phyloP scores from a whole-genome alignment of 2,888 invertebrate species.

The Physocephala rufipes region DNA sequence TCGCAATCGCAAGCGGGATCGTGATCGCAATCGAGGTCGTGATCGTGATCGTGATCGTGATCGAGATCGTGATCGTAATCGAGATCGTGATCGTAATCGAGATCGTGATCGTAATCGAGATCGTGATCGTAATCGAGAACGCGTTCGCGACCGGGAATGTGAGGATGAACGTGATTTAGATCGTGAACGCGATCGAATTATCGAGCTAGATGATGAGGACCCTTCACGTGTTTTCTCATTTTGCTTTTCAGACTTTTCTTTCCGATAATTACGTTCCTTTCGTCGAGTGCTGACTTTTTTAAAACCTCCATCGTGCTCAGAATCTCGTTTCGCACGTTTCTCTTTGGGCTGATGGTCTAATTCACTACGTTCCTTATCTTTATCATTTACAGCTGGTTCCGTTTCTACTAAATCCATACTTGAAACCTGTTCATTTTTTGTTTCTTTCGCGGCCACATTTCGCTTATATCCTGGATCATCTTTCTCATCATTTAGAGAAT shows the following conservation, averaged over 20 bases:
- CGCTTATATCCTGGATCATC: no score
- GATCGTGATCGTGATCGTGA: slow-evolving; percentile 33
- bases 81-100: slow-evolving; percentile 41
- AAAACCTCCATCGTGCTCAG: slow-evolving; percentile 71
- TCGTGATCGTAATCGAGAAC: slow-evolving; percentile 39
- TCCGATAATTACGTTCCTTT: slow-evolving; percentile 81
- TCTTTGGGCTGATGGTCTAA: slow-evolving; percentile 37
- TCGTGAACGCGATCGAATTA: slow-evolving; percentile 49
- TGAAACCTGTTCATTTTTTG: slow-evolving; percentile 32
- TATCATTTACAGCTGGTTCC: slow-evolving; percentile 78
- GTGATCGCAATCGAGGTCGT: slow-evolving; percentile 34
- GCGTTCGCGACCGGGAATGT: slow-evolving; percentile 34
- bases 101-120: slow-evolving; percentile 33
- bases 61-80: slow-evolving; percentile 23
- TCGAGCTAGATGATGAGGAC: slow-evolving; percentile 32
- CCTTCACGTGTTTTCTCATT: slow-evolving; percentile 34
- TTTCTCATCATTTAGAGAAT: no score
- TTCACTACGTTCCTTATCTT: slow-evolving; percentile 54
- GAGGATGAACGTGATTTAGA: slow-evolving; percentile 36
- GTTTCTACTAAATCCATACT: slow-evolving; percentile 71
- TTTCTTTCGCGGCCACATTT: no score
- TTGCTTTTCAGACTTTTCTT: slow-evolving; percentile 69
- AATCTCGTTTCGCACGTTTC: slow-evolving; percentile 49
- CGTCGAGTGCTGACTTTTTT: slow-evolving; percentile 82
- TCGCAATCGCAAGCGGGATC: slow-evolving; percentile 32